Base-by-base conservation (phyloP, 2,113 vertebrate genomes). In the Petromus typicus region DNA sequence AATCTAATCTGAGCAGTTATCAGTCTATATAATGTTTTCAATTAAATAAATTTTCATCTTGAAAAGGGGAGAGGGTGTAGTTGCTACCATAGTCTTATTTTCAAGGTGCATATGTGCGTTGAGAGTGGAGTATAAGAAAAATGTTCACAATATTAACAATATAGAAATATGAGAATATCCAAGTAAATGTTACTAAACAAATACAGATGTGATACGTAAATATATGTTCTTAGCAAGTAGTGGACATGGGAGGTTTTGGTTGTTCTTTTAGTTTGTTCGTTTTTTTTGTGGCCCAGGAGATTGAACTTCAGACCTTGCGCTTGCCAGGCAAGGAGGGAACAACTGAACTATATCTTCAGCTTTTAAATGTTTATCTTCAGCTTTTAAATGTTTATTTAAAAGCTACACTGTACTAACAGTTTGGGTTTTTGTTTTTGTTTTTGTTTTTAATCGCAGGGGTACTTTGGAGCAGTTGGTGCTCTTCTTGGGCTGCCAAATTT, bases 401-500 rank as follows among this genome's bases (percentile, higher is more conserved):
- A 95, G 59, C 71, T 81, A 4, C 1, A 48, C 54, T 87, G 7
- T 6, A 5, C 88, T 94, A 93, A 93, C 18, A 27, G 13, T 91
- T 95, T 51, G 48, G 5, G 48, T 51, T 5, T 51, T 51, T 51
- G 48, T 51, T 51, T 51, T 51, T 51, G 48, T 51, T 51, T 91
- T 95, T 22, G 94, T 96, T 96, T 59, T 90, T 94, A 97, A 86
- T 94, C 85, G 17, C 98, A 99, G 99, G 99, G 99, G 23, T 99
- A 99, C 97, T 99, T 99, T 59, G 99, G 99, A 98, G 99, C 99
- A 78, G 99, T 99, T 67, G 99, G 99, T 97, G 99, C 99, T 95
- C 99, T 99, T 94, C 98, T 99, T 48, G 99, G 99, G 81, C 97
- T 99, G 97, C 98, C 98, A 96, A 98, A 99, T 98, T 99, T 99